Conservation (phyloP, 2,797 vertebrate genomes). For the Tympanoctomys barrerae region DNA sequence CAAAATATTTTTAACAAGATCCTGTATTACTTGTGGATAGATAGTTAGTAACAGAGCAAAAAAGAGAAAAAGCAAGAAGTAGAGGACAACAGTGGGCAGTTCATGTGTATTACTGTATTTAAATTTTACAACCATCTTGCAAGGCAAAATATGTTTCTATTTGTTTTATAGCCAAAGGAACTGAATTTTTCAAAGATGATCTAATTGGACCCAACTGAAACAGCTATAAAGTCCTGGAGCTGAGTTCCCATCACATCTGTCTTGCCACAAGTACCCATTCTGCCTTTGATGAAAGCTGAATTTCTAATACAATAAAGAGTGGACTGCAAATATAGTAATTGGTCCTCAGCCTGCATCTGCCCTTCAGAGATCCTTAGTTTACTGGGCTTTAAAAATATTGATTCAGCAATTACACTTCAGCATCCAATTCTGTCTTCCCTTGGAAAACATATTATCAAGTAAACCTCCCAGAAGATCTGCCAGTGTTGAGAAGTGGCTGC, state of each 20-base stretch:
- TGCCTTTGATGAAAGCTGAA: slow-evolving; percentile 60
- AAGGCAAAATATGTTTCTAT: slow-evolving; percentile 41
- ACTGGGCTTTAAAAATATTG: slow-evolving; percentile 2
- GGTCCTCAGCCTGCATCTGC: background rate
- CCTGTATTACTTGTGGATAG: background rate
- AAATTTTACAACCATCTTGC: background rate
- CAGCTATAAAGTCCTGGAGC: background rate
- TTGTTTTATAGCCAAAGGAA: slow-evolving; percentile 31
- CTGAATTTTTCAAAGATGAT: slow-evolving; percentile 9
- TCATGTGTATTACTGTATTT: background rate
- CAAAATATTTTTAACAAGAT: background rate
- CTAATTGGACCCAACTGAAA: slow-evolving; percentile 53
- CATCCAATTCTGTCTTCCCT: slow-evolving; percentile 40
- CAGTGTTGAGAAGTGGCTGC: background rate
- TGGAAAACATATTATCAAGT: background rate
- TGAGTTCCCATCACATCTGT: slow-evolving; percentile 4
- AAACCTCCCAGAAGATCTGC: background rate
- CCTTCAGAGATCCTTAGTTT: slow-evolving; percentile 46
- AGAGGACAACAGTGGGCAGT: background rate
- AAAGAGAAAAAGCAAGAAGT: background rate
- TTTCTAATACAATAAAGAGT: slow-evolving; percentile 41
- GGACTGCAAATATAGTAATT: slow-evolving; percentile 29
- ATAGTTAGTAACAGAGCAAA: background rate
- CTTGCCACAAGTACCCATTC: background rate
- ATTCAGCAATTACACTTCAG: slow-evolving; percentile 61